Conservation (phyloP, 2,797 vertebrate genomes). For the Danio jaintianensis region DNA sequence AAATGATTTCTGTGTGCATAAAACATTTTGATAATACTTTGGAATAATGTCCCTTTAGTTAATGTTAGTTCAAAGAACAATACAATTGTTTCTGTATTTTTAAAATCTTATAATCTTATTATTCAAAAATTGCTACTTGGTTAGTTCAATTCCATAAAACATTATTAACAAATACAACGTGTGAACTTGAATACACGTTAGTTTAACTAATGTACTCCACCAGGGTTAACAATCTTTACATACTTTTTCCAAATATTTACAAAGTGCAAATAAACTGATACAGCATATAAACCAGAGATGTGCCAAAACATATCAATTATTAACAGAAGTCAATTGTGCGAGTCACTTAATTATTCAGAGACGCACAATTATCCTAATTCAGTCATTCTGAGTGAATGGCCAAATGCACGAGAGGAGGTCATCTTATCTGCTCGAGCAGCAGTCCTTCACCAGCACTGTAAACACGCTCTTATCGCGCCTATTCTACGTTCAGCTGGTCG, state of each 20-base stretch:
- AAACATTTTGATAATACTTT: too few species aligned
- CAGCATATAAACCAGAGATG: not conserved
- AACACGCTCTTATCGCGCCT: not conserved
- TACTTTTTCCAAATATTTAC: not conserved
- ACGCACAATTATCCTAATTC: conserved; percentile 12
- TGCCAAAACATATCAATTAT: conserved; percentile 14
- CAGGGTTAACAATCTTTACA: too few species aligned
- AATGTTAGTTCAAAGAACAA: too few species aligned
- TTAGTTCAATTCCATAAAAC: too few species aligned
- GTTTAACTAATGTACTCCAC: too few species aligned
- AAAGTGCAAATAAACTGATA: not conserved
- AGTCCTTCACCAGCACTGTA: not conserved
- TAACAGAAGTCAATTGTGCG: conserved; percentile 11
- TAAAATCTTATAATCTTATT: too few species aligned
- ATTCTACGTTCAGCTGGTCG: not conserved
- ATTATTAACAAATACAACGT: too few species aligned
- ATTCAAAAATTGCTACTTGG: too few species aligned
- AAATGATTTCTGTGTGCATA: too few species aligned
- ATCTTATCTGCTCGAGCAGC: conserved; percentile 5
- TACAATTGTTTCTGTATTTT: too few species aligned
- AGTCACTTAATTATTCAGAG: conserved; percentile 44
- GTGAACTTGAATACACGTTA: too few species aligned
- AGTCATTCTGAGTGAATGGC: not conserved
- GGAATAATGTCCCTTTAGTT: too few species aligned
- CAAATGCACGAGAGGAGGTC: not conserved